Conservation (phyloP, 37 sponge, comb jelly and placozoan genomes). For the Chondrilla cf. caribensis region DNA sequence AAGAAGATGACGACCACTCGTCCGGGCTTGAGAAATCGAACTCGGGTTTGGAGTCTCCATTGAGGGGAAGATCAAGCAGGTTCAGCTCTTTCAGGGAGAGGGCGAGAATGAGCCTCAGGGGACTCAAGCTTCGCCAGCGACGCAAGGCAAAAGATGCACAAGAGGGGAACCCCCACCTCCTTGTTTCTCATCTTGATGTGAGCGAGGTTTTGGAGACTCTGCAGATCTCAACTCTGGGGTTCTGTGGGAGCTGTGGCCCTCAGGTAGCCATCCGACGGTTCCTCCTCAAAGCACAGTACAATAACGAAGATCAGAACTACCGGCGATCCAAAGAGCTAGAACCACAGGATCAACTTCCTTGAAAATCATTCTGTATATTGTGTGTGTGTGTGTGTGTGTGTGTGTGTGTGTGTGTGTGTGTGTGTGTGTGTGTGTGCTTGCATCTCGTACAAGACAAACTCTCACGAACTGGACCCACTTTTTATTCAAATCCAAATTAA, state of each 20-base stretch:
- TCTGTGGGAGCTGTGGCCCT: background rate
- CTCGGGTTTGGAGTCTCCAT: background rate
- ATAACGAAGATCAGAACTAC: background rate
- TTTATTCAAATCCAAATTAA: too few relatives aligned
- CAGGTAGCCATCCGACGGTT: conserved; percentile 4
- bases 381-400: background rate
- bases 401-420: background rate
- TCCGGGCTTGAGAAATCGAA: background rate
- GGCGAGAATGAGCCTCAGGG: background rate
- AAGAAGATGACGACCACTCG: background rate
- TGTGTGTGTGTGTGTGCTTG: conserved; percentile 3
- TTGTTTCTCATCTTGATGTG: background rate
- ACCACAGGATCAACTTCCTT: background rate
- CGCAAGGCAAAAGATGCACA: background rate
- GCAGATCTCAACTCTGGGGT: background rate
- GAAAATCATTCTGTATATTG: background rate
- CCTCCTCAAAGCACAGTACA: background rate
- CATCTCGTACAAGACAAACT: too few relatives aligned
- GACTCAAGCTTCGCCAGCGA: background rate
- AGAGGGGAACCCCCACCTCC: background rate
- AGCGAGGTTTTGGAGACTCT: background rate
- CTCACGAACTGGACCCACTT: too few relatives aligned
- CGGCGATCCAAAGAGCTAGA: background rate
- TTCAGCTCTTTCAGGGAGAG: conserved; percentile 21
- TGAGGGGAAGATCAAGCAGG: background rate